Evolutionary conservation across 2,113 vertebrate genomes (phyloP).

Genomic region (Rhadina sibilatrix): DNA sequence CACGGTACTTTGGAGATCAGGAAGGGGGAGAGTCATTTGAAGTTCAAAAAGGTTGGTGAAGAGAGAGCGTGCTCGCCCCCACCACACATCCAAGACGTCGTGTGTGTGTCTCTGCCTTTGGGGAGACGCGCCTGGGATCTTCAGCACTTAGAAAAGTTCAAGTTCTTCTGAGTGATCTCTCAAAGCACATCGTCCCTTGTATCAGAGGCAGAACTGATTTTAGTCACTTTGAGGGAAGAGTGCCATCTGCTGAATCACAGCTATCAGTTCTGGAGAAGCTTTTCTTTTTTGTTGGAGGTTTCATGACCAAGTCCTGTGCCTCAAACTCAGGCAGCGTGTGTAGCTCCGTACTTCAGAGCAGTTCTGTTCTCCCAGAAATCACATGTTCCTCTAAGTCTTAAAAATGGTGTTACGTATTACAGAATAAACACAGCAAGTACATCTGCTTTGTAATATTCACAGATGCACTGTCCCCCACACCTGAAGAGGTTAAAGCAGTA

Average conservation of each 20-base stretch:
- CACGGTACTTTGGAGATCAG: background rate
- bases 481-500: background rate
- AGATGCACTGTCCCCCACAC: background rate
- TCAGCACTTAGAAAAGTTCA: background rate
- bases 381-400: background rate
- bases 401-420: background rate
- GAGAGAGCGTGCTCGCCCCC: background rate
- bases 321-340: background rate
- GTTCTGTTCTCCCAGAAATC: background rate
- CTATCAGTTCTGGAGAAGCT: background rate
- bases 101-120: background rate
- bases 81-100: background rate
- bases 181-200: background rate
- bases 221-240: constrained; percentile 24
- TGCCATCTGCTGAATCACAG: constrained; percentile 64
- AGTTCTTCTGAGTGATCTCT: background rate
- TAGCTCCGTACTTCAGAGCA: background rate
- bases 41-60: background rate
- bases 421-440: constrained; percentile 31
- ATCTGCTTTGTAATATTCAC: background rate
- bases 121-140: background rate
- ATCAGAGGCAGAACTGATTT: background rate
- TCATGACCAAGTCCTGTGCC: background rate
- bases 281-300: background rate
- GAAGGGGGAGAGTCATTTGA: background rate